phyloP scores from a whole-genome alignment of 2,888 invertebrate species.

The Peribatodes rhomboidaria region DNA sequence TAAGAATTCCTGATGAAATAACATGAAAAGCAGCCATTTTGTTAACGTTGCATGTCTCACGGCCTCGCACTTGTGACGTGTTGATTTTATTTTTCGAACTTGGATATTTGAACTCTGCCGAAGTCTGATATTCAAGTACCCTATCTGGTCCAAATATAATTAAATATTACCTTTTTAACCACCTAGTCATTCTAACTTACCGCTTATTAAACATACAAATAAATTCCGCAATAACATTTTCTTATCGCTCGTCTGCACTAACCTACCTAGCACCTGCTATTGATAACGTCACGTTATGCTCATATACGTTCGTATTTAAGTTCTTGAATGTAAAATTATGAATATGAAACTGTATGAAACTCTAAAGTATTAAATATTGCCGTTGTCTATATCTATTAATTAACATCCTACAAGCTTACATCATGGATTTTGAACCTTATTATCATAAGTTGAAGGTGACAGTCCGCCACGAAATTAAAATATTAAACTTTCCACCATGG shows the following conservation, averaged over 20 bases:
- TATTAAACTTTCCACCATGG: not conserved
- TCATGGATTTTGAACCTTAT: too few species aligned
- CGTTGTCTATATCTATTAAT: too few species aligned
- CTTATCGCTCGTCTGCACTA: not conserved
- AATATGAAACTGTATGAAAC: too few species aligned
- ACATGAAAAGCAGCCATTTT: conserved; percentile 83
- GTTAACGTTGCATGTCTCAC: conserved; percentile 72
- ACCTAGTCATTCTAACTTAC: not conserved
- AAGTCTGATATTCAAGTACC: not conserved
- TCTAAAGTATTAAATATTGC: too few species aligned
- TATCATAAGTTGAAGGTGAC: too few species aligned
- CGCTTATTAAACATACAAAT: not conserved
- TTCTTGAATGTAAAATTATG: too few species aligned
- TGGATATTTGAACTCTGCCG: not conserved
- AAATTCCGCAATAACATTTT: not conserved
- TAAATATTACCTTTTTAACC: not conserved
- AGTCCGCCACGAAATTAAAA: too few species aligned
- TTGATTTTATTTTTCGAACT: conserved; percentile 52
- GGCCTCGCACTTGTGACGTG: conserved; percentile 77
- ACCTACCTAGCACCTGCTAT: too few species aligned
- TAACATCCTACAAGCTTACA: too few species aligned
- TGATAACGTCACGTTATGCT: too few species aligned
- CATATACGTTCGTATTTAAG: too few species aligned
- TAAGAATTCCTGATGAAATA: conserved; percentile 62
- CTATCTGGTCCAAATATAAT: not conserved